Evolutionary conservation across 2,888 invertebrate genomes (phyloP), one percentile per base, ranked within the genome.

Genomic region (Plebejus anna): DNA sequence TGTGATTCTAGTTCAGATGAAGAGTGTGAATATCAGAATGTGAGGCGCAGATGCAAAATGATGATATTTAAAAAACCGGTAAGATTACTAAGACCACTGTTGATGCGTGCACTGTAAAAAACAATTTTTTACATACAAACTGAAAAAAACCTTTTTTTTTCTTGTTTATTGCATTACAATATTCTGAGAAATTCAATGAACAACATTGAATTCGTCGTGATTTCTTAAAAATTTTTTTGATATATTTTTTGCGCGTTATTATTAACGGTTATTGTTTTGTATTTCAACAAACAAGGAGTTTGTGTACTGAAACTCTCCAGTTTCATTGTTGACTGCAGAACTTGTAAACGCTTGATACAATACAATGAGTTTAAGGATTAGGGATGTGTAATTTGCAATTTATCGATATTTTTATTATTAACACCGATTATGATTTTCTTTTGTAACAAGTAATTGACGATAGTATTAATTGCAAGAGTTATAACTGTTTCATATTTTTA

Each of bases 41-140:
- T 90, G 36, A 83, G 92, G 22, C 86, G 90, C 0, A 88, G 88
- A 80, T 90, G 89, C 0, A 91, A 90, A 84, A 86, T 91, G 82
- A 77, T 88, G 13, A 79, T 91, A 75, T 84, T 91, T 32, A 84
- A 84, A 13, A 84, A 84, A 79, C 79, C 88, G 84, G 91, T 92
- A 82, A 90, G 91, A 42, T 42, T 11, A 6, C 1, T 32, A 2
- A 51, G 28, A 38, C 22, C 22, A 22, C 11, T 59, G 6, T 55
- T 16, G 11, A 22, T 13, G 51, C 6, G 22, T 22, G 22, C 22
- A 22, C 22, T 22, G 22, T 22, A 22, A 22, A 22, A 22, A 22
- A 22, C 22, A 22, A 22, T 22, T 22, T 22, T 22, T 22, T 22
- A 22, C 22, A 22, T 22, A 22, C 22, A 32, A 28, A 28, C 4